These are phyloP conservation scores for Equus quagga DNA, from an alignment of 2,113 vertebrate species.

Conservation along the genomic window DNA sequence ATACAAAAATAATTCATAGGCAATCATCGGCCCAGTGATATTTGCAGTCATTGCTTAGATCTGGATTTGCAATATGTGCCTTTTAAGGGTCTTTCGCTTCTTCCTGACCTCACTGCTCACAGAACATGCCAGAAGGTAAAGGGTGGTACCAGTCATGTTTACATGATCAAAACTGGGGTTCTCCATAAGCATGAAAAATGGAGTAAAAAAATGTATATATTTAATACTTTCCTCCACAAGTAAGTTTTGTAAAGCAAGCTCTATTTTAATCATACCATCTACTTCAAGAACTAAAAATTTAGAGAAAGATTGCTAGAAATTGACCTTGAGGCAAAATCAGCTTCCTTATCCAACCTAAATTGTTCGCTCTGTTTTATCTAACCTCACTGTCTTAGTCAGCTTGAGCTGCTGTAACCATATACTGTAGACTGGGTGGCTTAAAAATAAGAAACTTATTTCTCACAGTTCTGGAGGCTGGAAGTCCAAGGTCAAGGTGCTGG, in stretches of 20 bases:
- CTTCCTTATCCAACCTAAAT: neutral
- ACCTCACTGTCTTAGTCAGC: neutral
- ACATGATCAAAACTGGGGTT: neutral
- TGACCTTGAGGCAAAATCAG: neutral
- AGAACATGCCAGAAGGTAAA: neutral
- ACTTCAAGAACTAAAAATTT: conserved; percentile 12
- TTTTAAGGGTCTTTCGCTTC: neutral
- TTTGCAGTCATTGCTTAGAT: neutral
- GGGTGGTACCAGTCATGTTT: neutral
- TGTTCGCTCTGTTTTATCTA: neutral
- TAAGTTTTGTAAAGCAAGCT: conserved; percentile 33
- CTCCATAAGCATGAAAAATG: neutral
- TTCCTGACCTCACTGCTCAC: neutral
- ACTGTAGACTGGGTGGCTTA: neutral
- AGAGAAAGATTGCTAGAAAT: neutral
- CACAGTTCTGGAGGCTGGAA: neutral
- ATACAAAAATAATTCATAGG: neutral
- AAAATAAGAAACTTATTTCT: neutral
- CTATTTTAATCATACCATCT: neutral
- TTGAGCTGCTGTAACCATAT: neutral
- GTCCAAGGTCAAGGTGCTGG: neutral
- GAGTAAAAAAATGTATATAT: neutral
- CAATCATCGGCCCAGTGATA: neutral
- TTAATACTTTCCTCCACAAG: neutral
- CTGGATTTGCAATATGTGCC: neutral